Base-by-base conservation (phyloP, 1,140 invertebrate genomes). In the Pemphigus obesinymphae region DNA sequence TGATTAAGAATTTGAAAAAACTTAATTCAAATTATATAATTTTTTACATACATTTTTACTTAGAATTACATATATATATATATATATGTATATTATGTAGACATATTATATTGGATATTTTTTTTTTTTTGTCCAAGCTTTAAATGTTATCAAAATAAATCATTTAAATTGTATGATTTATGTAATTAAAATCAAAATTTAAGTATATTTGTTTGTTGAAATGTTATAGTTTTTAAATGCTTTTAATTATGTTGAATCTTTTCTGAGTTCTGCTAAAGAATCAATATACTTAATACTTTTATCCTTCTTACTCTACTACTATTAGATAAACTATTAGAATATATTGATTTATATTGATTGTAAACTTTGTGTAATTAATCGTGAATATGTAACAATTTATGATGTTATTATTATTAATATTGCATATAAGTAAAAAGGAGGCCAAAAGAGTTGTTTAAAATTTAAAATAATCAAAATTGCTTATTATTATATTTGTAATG, bases 191-290 rank as follows among this genome's bases (percentile, higher is more conserved):
- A 70, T 45, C 68, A 70, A 70, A 70, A 29, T 15, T 23, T 17
- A 43, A 45, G 34, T 68, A 43, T 68, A n/a, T 45, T 29, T 45
- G 23, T 70, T 70, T 43, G 40, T 70, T 70, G 23, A 70, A 26
- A 70, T 70, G 37, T 70, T 70, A 45, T 70, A 70, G 68, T 70
- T 70, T 43, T 70, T 26, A 45, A 70, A 70, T 43, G 37, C 66
- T 70, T 70, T 26, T 43, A 40, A 15, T 26, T 6, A 15, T 17
- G 37, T 70, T 45, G 15, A 70, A 70, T 29, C 1, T 29, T 7
- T 70, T 70, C 53, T 29, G 23, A 4, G 1, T 58, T 29, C 23
- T 29, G 23, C 26, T 68, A 37, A 66, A 66, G 31, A 34, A 66
- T 34, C 7, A 15, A 66, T 70, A 26, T 40, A 43, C n/a, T 23